Percentiles rank a stretch among this genome's conserved stretches.
Evolutionary conservation across 1,140 invertebrate species (phyloP).

Genomic region (Euura lappo): DNA sequence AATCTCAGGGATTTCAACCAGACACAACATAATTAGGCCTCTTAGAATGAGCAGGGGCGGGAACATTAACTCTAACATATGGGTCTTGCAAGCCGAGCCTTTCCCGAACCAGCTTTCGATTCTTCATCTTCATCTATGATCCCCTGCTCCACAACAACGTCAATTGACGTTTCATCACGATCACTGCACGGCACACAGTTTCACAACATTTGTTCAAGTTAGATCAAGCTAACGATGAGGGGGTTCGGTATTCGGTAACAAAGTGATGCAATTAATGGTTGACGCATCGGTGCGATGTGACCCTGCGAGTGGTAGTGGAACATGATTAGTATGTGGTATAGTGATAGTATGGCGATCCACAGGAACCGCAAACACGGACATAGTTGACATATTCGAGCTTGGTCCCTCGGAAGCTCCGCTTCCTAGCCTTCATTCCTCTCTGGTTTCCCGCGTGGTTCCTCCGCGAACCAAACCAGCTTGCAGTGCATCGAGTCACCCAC

Average conservation of each 20-base stretch:
- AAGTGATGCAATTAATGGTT: constrained; percentile 41
- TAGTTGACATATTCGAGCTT: constrained; percentile 19
- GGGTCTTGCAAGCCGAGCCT: neutral
- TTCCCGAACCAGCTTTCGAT: neutral
- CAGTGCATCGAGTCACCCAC: too few species aligned
- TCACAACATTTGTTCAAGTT: neutral
- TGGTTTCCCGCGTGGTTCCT: neutral
- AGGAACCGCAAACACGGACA: constrained; percentile 34
- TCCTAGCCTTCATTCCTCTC: neutral
- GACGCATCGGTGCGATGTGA: constrained; percentile 9
- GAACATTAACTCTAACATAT: constrained; percentile 11
- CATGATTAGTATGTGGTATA: constrained; percentile 27
- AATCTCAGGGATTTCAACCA: constrained; percentile 34
- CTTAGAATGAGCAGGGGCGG: constrained; percentile 12
- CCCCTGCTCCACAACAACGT: neutral
- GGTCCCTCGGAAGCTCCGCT: neutral
- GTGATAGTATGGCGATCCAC: constrained; percentile 17
- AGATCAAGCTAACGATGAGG: constrained; percentile 13
- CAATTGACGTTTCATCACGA: neutral
- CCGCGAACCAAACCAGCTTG: too few species aligned
- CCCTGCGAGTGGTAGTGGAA: constrained; percentile 22
- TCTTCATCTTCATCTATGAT: too few species aligned
- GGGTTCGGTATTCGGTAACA: constrained; percentile 36
- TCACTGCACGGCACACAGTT: neutral
- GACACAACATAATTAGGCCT: constrained; percentile 33